Conservation (phyloP, 2,888 invertebrate species). For the Itoplectis maculator region DNA sequence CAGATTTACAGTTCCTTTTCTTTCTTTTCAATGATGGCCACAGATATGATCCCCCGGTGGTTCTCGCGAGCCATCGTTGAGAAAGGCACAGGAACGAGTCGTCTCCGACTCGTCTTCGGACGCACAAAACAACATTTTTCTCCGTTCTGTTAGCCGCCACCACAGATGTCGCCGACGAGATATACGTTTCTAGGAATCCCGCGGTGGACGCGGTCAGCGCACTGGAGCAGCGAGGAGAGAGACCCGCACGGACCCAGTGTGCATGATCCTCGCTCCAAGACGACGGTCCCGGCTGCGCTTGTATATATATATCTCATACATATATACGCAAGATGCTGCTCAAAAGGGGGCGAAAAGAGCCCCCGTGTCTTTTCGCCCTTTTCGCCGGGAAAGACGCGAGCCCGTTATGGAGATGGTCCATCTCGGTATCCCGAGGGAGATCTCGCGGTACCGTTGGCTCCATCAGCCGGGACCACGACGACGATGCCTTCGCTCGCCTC, state of each 20-base stretch:
- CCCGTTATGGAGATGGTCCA: conserved; percentile 32
- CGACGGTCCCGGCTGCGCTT: conserved; percentile 9
- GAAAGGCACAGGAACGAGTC: conserved; percentile 43
- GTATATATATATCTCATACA: no score
- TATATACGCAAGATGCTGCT: conserved; percentile 6
- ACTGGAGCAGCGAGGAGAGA: conserved; percentile 54
- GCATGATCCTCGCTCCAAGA: conserved; percentile 32
- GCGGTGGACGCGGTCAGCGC: conserved; percentile 61
- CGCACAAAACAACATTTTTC: conserved; percentile 17
- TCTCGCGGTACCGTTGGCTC: conserved; percentile 74
- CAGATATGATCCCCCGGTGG: conserved; percentile 62
- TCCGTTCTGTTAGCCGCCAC: conserved; percentile 50
- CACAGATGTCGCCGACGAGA: conserved; percentile 79
- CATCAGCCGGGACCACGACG: conserved; percentile 57
- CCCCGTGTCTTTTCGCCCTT: conserved; percentile 14
- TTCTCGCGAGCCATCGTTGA: conserved; percentile 30
- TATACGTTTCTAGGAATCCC: conserved; percentile 80
- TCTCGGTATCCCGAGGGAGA: conserved; percentile 70
- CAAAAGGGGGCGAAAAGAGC: not conserved
- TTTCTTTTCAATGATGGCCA: conserved; percentile 39
- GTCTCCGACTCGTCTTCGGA: conserved; percentile 18
- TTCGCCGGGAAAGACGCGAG: conserved; percentile 28
- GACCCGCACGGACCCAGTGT: conserved; percentile 74
- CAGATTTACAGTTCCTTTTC: no score
- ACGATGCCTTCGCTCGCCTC: conserved; percentile 55